Base-by-base conservation (phyloP, 2,113 vertebrate genomes). In the Cynoglossus semilaevis region DNA sequence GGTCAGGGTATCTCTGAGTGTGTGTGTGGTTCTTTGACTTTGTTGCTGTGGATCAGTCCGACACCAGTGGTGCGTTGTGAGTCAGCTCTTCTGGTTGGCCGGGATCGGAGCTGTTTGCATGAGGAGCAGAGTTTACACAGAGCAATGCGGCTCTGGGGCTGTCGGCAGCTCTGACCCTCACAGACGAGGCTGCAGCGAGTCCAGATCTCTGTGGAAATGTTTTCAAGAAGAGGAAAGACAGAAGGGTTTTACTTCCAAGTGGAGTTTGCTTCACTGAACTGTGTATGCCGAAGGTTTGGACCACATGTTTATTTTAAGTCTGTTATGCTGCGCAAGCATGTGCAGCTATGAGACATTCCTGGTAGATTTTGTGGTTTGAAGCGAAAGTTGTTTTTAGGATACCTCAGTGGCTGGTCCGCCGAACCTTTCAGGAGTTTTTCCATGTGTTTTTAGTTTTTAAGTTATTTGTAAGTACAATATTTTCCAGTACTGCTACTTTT, bases 61-160 rank as follows among this genome's bases (percentile, higher is more conserved):
- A 15, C 13, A 3, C 51, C 58, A 84, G 79, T 65, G 65, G 40
- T 49, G 63, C 53, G 74, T 67, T 79, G 82, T 69, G 79, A 82
- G 74, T 81, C 79, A 74, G 72, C 44, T 34, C 55, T 79, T 60
- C 50, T 15, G 34, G 9, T 36, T 47, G 51, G 42, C 37, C 51
- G 43, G 44, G 79, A 79, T 74, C 79, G 80, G 71, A 80, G 76
- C 66, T 49, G 63, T 84, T 58, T 75, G 66, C 65, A 52, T 53
- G 64, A 67, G 79, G 54, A 78, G 58, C 62, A 69, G 63, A 13
- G 67, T 74, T 53, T 56, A 76, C 75, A 80, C 49, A 67, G 69
- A 69, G 45, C 74, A 41, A 49, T 34, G 64, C 41, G 44, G 74
- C 72, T 63, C 70, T 58, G 74, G 65, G 77, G 72, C 63, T 57